Evolutionary conservation across 1,140 invertebrate genomes (phyloP), one percentile per base, ranked within the genome.

Genomic region (Lasioglossum albipes): DNA sequence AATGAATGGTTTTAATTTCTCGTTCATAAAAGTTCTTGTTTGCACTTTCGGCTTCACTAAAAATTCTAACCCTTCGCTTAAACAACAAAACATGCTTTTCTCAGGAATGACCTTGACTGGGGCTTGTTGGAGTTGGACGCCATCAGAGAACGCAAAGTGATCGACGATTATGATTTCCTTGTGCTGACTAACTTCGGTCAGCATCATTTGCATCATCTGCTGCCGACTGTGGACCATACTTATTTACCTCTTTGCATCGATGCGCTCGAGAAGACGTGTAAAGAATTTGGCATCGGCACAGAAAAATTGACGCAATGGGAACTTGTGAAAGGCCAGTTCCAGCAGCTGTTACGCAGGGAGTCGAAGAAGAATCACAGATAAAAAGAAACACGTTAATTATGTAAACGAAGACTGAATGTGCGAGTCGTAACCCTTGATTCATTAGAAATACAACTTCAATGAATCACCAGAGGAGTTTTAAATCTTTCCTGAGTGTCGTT

Each of bases 161-260:
- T 97, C n/a, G 96, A 95, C 36, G 94, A 95, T 2, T 95, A 94
- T n/a, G 91, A 95, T 42, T 96, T 97, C 84, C 91, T 96, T 52
- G 94, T 95, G 0, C 85, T 97, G 42, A 96, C 95, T 0, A 94
- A 95, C 81, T 98, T 97, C 83, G 97, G 97, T 12, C 95, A 96
- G 57, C 97, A 98, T 90, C 93, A 93, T 1, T 91, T 97, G 1
- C 97, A 98, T 89, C 97, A 98, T 93, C 92, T 98, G 1, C 95
- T 98, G 83, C 97, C 97, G 0, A 97, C 96, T 0, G 87, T 98
- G 20, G 97, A 97, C 88, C 97, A 97, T 86, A 95, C 94, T 0
- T 94, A 95, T 69, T 91, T 98, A 31, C 92, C 94, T 3, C 90
- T 95, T n/a, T 93, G 97, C 16, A 94, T 96, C 84, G 95, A 95